A percentile compares a stretch with the other conserved stretches of the same genome.
These are phyloP conservation scores for Gryon sp. DNA, from an alignment of 1,140 invertebrate species.

Conservation along the genomic window DNA sequence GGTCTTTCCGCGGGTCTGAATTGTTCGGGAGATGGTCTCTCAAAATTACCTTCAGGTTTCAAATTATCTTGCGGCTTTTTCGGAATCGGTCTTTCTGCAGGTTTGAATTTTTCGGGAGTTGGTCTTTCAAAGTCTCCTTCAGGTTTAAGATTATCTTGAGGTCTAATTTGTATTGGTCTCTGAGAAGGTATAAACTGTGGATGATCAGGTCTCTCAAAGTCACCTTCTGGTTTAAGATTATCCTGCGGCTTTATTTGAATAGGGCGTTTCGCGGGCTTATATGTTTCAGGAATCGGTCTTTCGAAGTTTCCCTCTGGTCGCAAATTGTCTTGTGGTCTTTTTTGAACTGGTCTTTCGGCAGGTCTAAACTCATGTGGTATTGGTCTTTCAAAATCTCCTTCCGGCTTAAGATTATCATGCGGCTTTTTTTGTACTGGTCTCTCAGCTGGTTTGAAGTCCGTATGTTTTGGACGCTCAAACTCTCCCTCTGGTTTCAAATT, in stretches of 20 bases:
- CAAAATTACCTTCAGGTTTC: constrained; percentile 60
- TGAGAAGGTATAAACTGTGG: not conserved
- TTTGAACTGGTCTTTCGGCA: constrained; percentile 64
- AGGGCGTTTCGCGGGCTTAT: no score
- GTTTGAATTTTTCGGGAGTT: constrained; percentile 78
- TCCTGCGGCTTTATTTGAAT: constrained; percentile 77
- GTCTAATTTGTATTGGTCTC: not conserved
- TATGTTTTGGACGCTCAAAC: constrained; percentile 77
- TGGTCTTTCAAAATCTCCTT: constrained; percentile 73
- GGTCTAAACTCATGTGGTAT: constrained; percentile 43
- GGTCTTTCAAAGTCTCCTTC: constrained; percentile 73
- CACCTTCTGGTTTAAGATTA: no score
- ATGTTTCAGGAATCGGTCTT: no score
- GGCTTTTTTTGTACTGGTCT: not conserved
- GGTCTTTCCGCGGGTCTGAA: constrained; percentile 78
- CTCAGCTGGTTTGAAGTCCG: not conserved
- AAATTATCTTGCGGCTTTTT: constrained; percentile 82
- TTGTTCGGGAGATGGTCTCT: no score
- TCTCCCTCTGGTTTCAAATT: constrained; percentile 83
- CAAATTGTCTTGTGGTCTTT: constrained; percentile 79
- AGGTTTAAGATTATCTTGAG: constrained; percentile 5
- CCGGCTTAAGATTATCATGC: constrained; percentile 2
- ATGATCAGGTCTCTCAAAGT: constrained; percentile 79
- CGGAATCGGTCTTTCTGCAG: constrained; percentile 70
- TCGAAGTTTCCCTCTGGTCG: constrained; percentile 83